Conservation (phyloP, 2,113 vertebrate species). For the Nestor notabilis region DNA sequence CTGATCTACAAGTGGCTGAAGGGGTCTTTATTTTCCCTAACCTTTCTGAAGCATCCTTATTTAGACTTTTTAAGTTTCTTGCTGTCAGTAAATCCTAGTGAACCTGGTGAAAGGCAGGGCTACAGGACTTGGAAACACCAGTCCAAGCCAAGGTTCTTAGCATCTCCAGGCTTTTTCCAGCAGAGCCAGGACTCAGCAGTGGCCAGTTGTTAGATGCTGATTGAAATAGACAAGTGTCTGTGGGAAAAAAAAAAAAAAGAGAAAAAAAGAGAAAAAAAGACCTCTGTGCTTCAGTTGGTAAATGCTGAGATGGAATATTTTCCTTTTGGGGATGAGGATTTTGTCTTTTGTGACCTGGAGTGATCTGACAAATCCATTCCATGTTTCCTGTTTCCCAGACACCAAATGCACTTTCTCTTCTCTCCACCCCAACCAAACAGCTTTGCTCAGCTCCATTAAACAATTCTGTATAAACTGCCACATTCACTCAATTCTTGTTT, state of each 20-base stretch:
- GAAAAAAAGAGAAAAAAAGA: neutral
- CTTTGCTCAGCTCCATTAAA: neutral
- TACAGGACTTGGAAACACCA: neutral
- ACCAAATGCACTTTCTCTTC: neutral
- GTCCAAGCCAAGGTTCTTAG: neutral
- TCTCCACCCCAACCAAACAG: neutral
- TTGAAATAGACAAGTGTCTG: neutral
- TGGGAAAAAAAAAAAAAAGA: neutral
- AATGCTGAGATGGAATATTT: neutral
- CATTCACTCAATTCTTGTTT: neutral
- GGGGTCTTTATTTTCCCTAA: neutral
- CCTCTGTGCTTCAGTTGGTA: neutral
- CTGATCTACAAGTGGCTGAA: neutral
- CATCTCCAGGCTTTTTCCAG: neutral
- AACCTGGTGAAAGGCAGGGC: neutral
- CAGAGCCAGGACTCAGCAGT: neutral
- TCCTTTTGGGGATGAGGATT: neutral
- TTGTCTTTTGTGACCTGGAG: neutral
- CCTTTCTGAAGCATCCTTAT: neutral
- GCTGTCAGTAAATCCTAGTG: neutral
- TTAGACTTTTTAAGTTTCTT: neutral
- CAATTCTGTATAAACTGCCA: neutral
- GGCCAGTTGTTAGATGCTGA: neutral
- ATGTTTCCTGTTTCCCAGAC: neutral
- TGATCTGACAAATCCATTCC: neutral